phyloP scores from a whole-genome alignment of 2,113 vertebrate genomes.

The Sphaerodactylus townsendi region DNA sequence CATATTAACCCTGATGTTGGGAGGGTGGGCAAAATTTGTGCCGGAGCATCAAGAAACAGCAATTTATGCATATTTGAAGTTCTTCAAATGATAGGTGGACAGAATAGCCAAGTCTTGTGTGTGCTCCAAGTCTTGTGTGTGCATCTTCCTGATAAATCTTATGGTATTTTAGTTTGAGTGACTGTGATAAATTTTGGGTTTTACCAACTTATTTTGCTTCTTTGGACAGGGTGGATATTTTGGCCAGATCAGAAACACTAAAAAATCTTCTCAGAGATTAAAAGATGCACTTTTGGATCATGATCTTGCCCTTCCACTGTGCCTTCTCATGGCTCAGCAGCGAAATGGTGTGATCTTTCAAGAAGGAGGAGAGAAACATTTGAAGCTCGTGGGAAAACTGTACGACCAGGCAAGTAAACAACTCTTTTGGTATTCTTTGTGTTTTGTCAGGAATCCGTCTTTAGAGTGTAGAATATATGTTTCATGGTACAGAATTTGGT shows the following conservation, averaged over 20 bases:
- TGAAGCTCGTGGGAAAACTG: constrained; percentile 96
- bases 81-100: not conserved
- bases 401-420: constrained; percentile 91
- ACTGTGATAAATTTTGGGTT: not conserved
- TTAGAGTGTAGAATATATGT: not conserved
- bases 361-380: constrained; percentile 97
- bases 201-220: constrained; percentile 5
- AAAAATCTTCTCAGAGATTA: constrained; percentile 96
- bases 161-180: not conserved
- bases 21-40: not conserved
- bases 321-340: constrained; percentile 97
- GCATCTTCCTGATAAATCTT: not conserved
- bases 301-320: constrained; percentile 93
- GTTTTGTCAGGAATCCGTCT: not conserved
- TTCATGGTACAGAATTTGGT: not conserved
- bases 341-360: constrained; percentile 93
- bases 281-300: constrained; percentile 94
- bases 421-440: not conserved
- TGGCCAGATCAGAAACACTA: constrained; percentile 98
- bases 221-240: constrained; percentile 93
- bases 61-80: not conserved
- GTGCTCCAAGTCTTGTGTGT: not conserved
- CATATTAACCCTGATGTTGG: not conserved
- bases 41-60: too few relatives aligned
- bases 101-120: not conserved